Base-by-base conservation (phyloP, 2,113 vertebrate species). In the cattle (Bos taurus) region DNA sequence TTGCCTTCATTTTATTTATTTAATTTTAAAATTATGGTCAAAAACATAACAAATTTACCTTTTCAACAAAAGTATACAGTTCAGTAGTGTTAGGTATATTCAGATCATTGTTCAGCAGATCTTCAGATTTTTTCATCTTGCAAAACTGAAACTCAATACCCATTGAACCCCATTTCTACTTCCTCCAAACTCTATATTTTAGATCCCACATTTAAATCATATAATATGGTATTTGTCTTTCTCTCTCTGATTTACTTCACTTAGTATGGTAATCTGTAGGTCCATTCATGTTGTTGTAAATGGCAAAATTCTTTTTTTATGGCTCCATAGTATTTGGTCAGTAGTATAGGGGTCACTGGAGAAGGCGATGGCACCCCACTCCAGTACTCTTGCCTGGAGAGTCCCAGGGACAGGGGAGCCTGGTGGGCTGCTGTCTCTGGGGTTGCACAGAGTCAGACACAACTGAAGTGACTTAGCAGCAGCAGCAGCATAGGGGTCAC, bases 151-250 rank as follows among this genome's bases (percentile, higher is more conserved):
- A 59, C 54, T 56, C 52, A 40, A 2, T 28, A 85, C 12, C 50
- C 82, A 43, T 7, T 40, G 36, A 85, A 43, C 5, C 82, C 5
- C 82, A 57, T 85, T 85, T 26, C 54, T 40, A 36, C 36, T 15
- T 59, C 25, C 82, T 85, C 54, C 23, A 85, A 28, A 59, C 82
- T n/a, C 78, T 80, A 9, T n/a, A 33, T 21, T 81, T n/a, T 81
- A 81, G 46, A 52, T n/a, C 26, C 17, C 48, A n/a, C 1, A 0
- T n/a, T 21, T 21, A 81, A 33, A 10, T 81, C 28, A 52, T 52
- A 52, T 52, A 30, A 12, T 81, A 52, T 52, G 48, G 15, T 21
- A n/a, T 81, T 81, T 81, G 48, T 52, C 78, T 81, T 81, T 52
- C 78, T 81, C 46, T 33, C 4, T 81, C 30, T 52, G 48, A 52